phyloP scores from a whole-genome alignment of 2,113 vertebrate genomes.

The Muscicapa adusta region DNA sequence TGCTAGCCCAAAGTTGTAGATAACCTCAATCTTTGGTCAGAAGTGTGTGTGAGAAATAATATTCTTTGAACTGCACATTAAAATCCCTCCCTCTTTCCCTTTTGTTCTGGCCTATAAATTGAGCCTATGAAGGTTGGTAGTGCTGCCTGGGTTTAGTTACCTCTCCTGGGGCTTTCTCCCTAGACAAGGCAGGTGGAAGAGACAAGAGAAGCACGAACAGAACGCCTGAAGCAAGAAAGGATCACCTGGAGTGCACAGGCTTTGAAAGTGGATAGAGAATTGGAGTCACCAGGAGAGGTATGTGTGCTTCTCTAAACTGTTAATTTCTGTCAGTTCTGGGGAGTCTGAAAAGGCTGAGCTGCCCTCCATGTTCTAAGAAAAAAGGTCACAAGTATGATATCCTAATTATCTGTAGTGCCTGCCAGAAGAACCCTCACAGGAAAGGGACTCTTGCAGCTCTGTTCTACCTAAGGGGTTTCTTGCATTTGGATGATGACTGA shows the following conservation, averaged over 20 bases:
- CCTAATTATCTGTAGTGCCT: not conserved
- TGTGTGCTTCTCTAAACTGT: not conserved
- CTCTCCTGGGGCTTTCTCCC: constrained; percentile 11
- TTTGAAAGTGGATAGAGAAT: not conserved
- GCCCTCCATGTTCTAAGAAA: not conserved
- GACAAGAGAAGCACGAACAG: constrained; percentile 60
- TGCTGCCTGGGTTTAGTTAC: not conserved
- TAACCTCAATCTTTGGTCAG: not conserved
- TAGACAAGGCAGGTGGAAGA: constrained; percentile 76
- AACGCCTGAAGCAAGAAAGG: constrained; percentile 77
- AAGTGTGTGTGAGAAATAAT: not conserved
- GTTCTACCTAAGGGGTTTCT: not conserved
- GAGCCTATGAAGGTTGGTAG: not conserved
- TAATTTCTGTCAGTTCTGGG: not conserved
- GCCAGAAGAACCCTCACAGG: not conserved
- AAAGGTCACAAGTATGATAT: accelerated
- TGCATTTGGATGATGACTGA: not conserved
- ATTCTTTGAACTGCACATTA: not conserved
- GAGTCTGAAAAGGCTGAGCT: not conserved
- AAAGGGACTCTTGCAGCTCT: not conserved
- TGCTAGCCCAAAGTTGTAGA: not conserved
- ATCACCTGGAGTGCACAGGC: constrained; percentile 53
- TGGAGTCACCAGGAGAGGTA: constrained; percentile 72
- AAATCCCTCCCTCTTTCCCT: not conserved
- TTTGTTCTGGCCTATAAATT: not conserved